Conservation (phyloP, 2,113 vertebrate species). For the Cervus canadensis region DNA sequence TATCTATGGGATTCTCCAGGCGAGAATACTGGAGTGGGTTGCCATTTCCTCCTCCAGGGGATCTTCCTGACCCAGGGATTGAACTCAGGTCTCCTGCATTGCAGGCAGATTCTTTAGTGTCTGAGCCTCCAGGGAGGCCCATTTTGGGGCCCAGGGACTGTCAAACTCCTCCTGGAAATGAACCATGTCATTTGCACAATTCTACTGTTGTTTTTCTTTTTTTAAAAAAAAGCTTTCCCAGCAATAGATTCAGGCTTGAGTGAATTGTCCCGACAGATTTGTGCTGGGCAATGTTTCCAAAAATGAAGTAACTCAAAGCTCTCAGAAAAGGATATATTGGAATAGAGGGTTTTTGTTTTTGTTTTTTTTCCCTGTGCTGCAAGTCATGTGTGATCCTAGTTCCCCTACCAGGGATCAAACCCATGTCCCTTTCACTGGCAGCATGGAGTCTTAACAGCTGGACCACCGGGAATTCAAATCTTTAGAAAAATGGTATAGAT, state of each 20-base stretch:
- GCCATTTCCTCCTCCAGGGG: not conserved
- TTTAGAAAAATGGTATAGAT: not conserved
- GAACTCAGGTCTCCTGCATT: not conserved
- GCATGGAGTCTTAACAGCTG: not conserved
- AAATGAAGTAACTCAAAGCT: not conserved
- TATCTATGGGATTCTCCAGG: not conserved
- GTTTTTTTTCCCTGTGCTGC: not conserved
- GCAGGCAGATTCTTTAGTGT: not conserved
- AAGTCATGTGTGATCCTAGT: not conserved
- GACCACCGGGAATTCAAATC: not conserved
- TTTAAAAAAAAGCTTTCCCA: not conserved
- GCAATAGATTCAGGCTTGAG: not conserved
- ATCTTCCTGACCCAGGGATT: not conserved
- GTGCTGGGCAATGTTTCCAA: not conserved
- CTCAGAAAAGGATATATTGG: not conserved
- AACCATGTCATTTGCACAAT: not conserved
- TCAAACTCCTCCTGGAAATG: not conserved
- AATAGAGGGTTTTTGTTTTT: not conserved
- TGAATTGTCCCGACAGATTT: not conserved
- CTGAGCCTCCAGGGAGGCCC: not conserved
- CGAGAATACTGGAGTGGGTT: not conserved
- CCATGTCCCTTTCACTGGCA: not conserved
- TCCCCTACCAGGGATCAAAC: fast-evolving
- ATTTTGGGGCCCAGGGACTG: not conserved
- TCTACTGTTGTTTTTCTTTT: not conserved